phyloP scores from a whole-genome alignment of 1,140 invertebrate species.

The Drosophila subpulchrella region DNA sequence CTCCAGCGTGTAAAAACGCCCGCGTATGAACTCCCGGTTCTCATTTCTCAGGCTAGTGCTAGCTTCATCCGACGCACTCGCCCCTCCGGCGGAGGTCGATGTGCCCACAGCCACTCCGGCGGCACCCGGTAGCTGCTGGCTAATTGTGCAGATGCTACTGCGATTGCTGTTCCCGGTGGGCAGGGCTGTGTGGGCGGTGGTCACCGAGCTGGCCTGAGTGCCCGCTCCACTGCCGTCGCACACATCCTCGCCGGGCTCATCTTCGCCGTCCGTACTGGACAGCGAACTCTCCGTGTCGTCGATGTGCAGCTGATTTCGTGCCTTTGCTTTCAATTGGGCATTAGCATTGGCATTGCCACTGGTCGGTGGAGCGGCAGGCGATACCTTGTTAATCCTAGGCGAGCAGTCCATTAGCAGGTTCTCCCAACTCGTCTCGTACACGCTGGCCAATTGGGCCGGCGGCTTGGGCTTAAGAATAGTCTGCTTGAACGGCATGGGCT shows the following conservation, averaged over 20 bases:
- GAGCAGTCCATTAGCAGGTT: constrained; percentile 76
- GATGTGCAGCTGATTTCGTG: constrained; percentile 45
- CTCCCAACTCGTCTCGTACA: constrained; percentile 83
- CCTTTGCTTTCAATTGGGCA: neutral
- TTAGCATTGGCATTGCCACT: neutral
- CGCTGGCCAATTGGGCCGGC: constrained; percentile 71
- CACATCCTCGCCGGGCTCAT: constrained; percentile 53
- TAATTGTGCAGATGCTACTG: constrained; percentile 56
- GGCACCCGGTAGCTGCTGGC: constrained; percentile 24
- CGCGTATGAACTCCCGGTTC: constrained; percentile 63
- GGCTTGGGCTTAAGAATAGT: constrained; percentile 71
- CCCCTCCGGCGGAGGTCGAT: constrained; percentile 4
- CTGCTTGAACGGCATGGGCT: constrained; percentile 45
- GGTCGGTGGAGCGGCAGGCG: constrained; percentile 1
- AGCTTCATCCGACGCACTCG: neutral
- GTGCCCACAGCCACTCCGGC: neutral
- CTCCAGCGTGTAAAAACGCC: constrained; percentile 80
- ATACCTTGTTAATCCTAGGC: constrained; percentile 34
- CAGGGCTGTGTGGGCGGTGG: constrained; percentile 26
- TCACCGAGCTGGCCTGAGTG: constrained; percentile 20
- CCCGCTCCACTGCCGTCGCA: constrained; percentile 44
- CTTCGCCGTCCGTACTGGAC: constrained; percentile 24
- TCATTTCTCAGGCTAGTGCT: constrained; percentile 55
- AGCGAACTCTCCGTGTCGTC: constrained; percentile 35
- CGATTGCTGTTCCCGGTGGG: constrained; percentile 44